Evolutionary conservation across 2,797 vertebrate species (phyloP).

Genomic region (Eidolon dupreanum): DNA sequence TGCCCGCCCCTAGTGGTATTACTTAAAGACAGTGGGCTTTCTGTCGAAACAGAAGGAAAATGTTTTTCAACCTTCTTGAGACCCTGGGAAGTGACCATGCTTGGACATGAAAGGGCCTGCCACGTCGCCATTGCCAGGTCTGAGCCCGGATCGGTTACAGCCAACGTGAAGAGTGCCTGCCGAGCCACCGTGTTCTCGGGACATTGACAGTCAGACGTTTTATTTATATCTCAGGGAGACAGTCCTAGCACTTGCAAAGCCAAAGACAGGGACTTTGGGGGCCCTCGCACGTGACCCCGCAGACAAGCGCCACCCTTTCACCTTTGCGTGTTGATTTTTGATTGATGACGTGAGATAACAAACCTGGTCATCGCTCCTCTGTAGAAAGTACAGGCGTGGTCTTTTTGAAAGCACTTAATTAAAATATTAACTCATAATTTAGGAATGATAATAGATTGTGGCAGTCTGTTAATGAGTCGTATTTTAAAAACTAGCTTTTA

Average conservation of each 20-base stretch:
- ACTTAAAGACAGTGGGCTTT: slow-evolving; percentile 7
- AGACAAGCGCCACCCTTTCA: not conserved
- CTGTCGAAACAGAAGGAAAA: not conserved
- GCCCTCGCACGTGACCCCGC: not conserved
- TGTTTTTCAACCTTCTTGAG: slow-evolving; percentile 5
- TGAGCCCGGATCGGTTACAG: slow-evolving; percentile 7
- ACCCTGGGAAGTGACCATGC: not conserved
- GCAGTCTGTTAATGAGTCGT: not conserved
- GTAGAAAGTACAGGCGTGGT: not conserved
- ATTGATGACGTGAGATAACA: not conserved
- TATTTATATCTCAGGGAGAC: slow-evolving; percentile 60
- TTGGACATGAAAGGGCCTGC: not conserved
- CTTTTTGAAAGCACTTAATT: slow-evolving; percentile 26
- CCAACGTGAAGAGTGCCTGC: not conserved
- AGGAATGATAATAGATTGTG: not conserved
- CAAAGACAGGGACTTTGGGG: not conserved
- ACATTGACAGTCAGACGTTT: not conserved
- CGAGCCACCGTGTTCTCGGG: not conserved
- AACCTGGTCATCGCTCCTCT: not conserved
- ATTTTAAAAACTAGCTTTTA: not conserved
- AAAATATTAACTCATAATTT: not conserved
- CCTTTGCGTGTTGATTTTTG: not conserved
- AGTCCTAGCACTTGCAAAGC: not conserved
- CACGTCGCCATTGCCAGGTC: not conserved
- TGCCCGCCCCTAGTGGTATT: not conserved